Conservation (phyloP, 2,888 invertebrate species). For the Caenorhabditis sulstoni region DNA sequence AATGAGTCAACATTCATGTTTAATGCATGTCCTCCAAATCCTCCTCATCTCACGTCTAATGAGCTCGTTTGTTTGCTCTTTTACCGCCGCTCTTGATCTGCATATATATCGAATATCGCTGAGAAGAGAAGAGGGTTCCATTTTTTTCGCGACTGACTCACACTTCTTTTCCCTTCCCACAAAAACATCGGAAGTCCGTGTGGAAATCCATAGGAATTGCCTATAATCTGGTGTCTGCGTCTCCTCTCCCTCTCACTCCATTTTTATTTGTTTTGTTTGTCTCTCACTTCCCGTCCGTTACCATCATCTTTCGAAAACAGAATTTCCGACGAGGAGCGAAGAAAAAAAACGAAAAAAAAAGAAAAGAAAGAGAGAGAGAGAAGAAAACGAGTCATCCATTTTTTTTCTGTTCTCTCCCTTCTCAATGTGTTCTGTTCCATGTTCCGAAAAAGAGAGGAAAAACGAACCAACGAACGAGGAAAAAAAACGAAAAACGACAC, state of each 20-base stretch:
- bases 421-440: conserved; percentile 10
- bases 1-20: background rate
- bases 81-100: conserved; percentile 20
- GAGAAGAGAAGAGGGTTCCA: too few relatives aligned
- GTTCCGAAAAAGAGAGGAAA: conserved; percentile 24
- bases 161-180: background rate
- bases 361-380: conserved; percentile 7
- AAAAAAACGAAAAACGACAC: too few relatives aligned
- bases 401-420: conserved; percentile 21
- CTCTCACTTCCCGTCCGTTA: conserved; percentile 25
- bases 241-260: conserved; percentile 20
- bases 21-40: conserved; percentile 34
- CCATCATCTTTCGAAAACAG: conserved; percentile 38
- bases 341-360: conserved; percentile 11
- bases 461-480: background rate
- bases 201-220: conserved; percentile 29
- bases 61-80: conserved; percentile 54
- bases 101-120: conserved; percentile 40
- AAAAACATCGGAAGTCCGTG: conserved; percentile 14
- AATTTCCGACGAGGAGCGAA: conserved; percentile 17
- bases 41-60: conserved; percentile 33
- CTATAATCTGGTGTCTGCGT: conserved; percentile 44
- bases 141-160: too few relatives aligned
- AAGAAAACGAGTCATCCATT: conserved; percentile 45
- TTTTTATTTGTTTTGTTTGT: conserved; percentile 48